Conservation (phyloP, 2,888 invertebrate species). For the Camptogramma bilineatum region DNA sequence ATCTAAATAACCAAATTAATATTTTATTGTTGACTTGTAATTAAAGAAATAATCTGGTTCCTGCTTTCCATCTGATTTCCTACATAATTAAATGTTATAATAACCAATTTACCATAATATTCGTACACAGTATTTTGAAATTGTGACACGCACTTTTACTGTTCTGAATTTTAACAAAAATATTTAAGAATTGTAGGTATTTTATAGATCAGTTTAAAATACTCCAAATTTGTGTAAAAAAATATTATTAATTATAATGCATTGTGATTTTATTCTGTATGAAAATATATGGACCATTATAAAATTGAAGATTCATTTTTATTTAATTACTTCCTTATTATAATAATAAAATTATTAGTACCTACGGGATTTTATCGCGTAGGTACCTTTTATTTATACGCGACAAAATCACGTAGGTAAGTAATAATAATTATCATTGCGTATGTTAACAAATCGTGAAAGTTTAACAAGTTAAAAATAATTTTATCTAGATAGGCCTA, state of each 20-base stretch:
- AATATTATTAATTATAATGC: slow-evolving; percentile 65
- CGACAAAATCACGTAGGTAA: too few species aligned
- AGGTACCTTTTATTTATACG: too few species aligned
- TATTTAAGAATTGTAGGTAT: neutral
- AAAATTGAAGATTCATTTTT: slow-evolving; percentile 45
- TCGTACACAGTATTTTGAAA: slow-evolving; percentile 11
- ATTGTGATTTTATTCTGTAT: slow-evolving; percentile 82
- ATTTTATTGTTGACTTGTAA: slow-evolving; percentile 4
- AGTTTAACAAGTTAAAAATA: too few species aligned
- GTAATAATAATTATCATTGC: too few species aligned
- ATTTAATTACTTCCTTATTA: neutral
- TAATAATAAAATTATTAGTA: too few species aligned
- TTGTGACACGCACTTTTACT: slow-evolving; percentile 8
- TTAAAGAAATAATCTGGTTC: neutral
- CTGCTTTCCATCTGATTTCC: too few species aligned
- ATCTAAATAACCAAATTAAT: slow-evolving; percentile 12
- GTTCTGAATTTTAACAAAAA: slow-evolving; percentile 14
- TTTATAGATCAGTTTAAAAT: slow-evolving; percentile 47
- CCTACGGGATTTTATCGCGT: too few species aligned
- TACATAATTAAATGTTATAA: neutral
- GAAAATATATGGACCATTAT: slow-evolving; percentile 82
- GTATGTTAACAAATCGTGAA: too few species aligned
- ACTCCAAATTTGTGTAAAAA: slow-evolving; percentile 65
- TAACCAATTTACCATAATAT: neutral
- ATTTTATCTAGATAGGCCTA: too few species aligned